These are phyloP conservation scores for Alligator mississippiensis DNA, from an alignment of 2,113 vertebrate species.

Conservation along the genomic window DNA sequence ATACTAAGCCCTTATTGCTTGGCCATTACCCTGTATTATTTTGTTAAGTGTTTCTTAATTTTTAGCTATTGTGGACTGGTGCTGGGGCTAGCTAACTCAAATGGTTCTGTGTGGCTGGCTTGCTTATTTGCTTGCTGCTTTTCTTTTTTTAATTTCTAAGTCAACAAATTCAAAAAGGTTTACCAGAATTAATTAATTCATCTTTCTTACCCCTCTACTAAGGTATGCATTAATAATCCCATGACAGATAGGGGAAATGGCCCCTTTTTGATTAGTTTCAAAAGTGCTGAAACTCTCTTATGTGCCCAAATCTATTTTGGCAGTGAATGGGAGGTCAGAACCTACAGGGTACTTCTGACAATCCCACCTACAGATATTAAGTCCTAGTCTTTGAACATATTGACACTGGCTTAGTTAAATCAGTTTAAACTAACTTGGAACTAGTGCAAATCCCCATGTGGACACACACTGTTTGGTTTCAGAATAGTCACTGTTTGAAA, in stretches of 20 bases:
- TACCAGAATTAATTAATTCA: background rate
- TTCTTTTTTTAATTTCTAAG: background rate
- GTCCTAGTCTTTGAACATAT: background rate
- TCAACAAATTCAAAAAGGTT: background rate
- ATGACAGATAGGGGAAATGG: background rate
- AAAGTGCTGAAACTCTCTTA: background rate
- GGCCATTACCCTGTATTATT: background rate
- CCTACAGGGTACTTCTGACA: background rate
- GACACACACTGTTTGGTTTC: background rate
- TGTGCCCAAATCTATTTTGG: background rate
- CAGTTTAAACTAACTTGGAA: too few species aligned
- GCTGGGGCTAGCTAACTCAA: background rate
- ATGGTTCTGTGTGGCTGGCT: too few species aligned
- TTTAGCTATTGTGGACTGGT: background rate
- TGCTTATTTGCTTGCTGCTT: too few species aligned
- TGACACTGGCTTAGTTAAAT: background rate
- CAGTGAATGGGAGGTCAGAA: background rate
- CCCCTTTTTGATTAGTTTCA: background rate
- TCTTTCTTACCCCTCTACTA: background rate
- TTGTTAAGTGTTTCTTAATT: background rate
- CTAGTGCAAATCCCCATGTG: background rate
- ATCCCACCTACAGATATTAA: background rate
- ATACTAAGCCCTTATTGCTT: background rate
- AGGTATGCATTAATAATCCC: background rate
- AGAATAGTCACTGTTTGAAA: background rate